Evolutionary conservation across 2,113 vertebrate species (phyloP).

Genomic region (Eolophus roseicapilla): DNA sequence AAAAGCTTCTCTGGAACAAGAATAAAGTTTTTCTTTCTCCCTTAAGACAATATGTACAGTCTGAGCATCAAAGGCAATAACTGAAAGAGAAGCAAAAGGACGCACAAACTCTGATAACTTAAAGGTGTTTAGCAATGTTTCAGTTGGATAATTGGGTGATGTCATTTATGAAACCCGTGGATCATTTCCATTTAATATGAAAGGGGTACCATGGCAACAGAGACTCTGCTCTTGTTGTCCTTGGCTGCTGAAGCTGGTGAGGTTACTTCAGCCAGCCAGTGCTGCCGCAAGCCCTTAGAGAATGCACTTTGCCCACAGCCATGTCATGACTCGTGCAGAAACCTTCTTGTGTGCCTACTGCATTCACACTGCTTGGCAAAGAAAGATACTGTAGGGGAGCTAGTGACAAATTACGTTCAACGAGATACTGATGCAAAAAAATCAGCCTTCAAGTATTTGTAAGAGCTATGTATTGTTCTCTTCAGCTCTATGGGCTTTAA

Average conservation of each 20-base stretch:
- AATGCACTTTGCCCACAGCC: fast-evolving
- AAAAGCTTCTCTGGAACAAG: slow-evolving; percentile 3
- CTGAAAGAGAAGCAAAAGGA: neutral
- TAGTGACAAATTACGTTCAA: neutral
- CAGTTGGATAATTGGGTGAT: neutral
- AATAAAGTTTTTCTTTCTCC: neutral
- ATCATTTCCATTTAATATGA: neutral
- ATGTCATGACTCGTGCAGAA: neutral
- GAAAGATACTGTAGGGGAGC: neutral
- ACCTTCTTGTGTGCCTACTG: neutral
- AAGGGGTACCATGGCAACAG: neutral
- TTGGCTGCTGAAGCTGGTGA: neutral
- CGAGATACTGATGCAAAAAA: neutral
- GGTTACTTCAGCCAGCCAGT: neutral
- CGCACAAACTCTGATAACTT: neutral
- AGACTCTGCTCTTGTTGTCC: neutral
- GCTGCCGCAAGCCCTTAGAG: neutral
- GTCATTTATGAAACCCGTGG: neutral
- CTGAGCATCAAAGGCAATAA: neutral
- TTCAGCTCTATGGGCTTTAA: neutral
- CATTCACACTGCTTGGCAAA: neutral
- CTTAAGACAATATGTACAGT: neutral
- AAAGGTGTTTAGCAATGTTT: neutral
- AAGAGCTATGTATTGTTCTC: neutral
- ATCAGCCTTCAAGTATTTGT: neutral